These are phyloP conservation scores for Lemur catta DNA, from an alignment of 2,797 vertebrate genomes.

Conservation along the genomic window DNA sequence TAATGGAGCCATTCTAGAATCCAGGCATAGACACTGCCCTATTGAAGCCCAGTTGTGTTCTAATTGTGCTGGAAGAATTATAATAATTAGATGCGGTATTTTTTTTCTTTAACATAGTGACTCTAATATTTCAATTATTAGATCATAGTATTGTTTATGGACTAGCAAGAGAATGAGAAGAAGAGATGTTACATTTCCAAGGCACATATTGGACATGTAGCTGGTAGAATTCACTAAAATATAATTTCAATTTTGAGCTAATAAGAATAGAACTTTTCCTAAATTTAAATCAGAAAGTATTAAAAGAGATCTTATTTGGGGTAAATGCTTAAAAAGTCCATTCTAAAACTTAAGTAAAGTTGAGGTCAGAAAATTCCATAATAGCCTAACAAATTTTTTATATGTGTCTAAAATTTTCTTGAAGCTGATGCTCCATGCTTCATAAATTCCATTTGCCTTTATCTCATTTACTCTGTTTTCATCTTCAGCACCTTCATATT, in stretches of 20 bases:
- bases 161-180: neutral
- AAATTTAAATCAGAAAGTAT: slow-evolving; percentile 22
- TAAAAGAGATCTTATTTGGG: neutral
- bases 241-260: neutral
- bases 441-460: neutral
- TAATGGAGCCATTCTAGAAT: neutral
- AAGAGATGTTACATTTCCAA: neutral
- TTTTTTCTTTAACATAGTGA: neutral
- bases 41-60: neutral
- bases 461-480: neutral
- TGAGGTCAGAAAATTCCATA: neutral
- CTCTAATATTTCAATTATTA: neutral
- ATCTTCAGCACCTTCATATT: neutral
- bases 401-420: neutral
- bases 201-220: neutral
- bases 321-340: neutral
- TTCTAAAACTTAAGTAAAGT: slow-evolving; percentile 26
- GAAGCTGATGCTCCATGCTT: neutral
- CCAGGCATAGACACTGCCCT: neutral
- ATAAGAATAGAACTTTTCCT: slow-evolving; percentile 12
- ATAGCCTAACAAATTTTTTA: neutral
- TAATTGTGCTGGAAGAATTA: neutral
- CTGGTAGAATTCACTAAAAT: neutral
- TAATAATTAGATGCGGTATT: neutral
- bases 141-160: neutral